A percentile compares a stretch with the other conserved stretches of the same genome.
Conservation (phyloP, 2,797 vertebrate species). For the Neoniphon sammara region DNA sequence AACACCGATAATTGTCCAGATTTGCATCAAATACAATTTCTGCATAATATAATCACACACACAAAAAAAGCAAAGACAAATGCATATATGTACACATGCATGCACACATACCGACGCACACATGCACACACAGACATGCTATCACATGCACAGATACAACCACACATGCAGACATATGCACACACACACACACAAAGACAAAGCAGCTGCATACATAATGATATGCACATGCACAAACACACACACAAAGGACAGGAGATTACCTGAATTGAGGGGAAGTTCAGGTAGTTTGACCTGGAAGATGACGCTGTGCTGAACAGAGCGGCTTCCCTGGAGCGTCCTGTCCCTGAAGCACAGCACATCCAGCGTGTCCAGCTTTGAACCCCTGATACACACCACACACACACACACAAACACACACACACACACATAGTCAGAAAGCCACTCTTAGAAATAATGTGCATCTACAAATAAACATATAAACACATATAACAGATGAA, state of each 20-base stretch:
- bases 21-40: conserved; percentile 3
- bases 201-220: neutral
- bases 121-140: neutral
- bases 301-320: conserved; percentile 90
- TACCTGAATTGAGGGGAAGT: conserved; percentile 86
- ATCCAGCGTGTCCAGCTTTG: conserved; percentile 84
- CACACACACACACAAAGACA: neutral
- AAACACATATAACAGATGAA: neutral
- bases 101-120: neutral
- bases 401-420: neutral
- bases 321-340: conserved; percentile 91
- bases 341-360: conserved; percentile 95
- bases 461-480: too few species aligned
- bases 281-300: conserved; percentile 91
- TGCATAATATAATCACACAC: neutral
- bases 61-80: neutral
- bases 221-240: neutral
- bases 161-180: neutral
- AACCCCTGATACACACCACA: conserved; percentile 83
- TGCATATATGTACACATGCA: neutral
- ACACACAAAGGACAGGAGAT: conserved; percentile 34
- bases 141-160: too few species aligned
- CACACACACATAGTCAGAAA: neutral
- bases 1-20: neutral
- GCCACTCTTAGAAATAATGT: neutral